Base-by-base conservation (phyloP, 2,797 vertebrate species). In the Eulemur mongoz region DNA sequence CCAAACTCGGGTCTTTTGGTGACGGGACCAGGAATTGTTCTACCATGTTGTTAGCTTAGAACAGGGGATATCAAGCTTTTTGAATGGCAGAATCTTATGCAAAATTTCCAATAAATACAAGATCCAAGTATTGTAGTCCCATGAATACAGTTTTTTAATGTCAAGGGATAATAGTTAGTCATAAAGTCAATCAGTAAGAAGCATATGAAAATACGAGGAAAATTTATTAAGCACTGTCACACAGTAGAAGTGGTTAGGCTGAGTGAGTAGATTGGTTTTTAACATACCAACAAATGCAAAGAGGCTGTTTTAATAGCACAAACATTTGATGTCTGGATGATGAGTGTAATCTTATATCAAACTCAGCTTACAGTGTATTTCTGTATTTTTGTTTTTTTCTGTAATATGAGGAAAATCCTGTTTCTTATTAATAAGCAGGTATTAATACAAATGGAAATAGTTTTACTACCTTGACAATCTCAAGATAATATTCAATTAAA, bases 71-170 rank as follows among this genome's bases (percentile, higher is more conserved):
- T 86, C 93, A 73, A 73, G 50, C 63, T 69, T 79, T 89, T 50
- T 88, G 72, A 84, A 27, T 63, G 78, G 23, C 45, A 67, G 13
- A 57, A 80, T 94, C n/a, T 72, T 75, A 40, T 43, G 40, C 17
- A 78, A 73, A 92, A 43, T 83, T 93, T 91, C 22, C 40, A 84
- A 40, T 78, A 85, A 65, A n/a, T 63, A 89, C 82, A 20, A 80
- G 32, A 97, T 43, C 22, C 72, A 94, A 88, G 70, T 57, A 43
- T 72, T 61, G 14, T 35, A 81, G 5, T 70, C 76, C 63, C 45
- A 52, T 13, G 40, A 43, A 78, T 45, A 45, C 23, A 54, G 23
- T 57, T 95, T 75, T 90, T 79, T 61, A 70, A 30, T 54, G n/a
- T 84, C 72, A n/a, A 83, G 75, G 50, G 50, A 52, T 13, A 76